Conservation (phyloP, 2,797 vertebrate species). For the Phalanger gymnotis region DNA sequence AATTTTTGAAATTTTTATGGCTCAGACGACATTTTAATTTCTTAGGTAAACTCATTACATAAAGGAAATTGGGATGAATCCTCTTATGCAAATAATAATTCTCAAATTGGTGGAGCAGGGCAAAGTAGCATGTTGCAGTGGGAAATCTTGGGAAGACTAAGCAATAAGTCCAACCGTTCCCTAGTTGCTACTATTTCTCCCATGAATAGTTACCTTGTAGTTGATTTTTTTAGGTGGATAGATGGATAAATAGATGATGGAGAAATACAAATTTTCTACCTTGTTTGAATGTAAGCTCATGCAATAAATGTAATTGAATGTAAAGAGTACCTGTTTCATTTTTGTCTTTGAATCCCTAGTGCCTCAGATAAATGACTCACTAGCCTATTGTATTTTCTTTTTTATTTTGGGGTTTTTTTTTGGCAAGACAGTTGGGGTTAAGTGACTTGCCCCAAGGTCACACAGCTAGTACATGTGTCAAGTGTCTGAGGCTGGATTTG, state of each 20-base stretch:
- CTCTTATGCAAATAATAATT: neutral
- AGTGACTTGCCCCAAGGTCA: too few species aligned
- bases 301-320: neutral
- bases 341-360: neutral
- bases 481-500: too few species aligned
- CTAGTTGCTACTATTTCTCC: neutral
- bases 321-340: neutral
- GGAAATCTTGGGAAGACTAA: neutral
- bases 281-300: neutral
- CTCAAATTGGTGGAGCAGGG: neutral
- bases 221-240: neutral
- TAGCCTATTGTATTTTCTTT: neutral
- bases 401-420: too few species aligned
- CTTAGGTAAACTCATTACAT: neutral
- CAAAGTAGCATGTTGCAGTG: neutral
- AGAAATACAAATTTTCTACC: neutral
- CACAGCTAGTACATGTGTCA: too few species aligned
- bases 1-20: neutral
- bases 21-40: neutral
- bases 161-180: neutral
- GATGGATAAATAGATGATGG: neutral
- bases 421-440: too few species aligned
- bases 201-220: neutral
- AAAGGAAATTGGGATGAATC: neutral
- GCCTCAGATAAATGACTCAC: neutral